Percentiles rank a stretch among this genome's conserved stretches.
phyloP scores from a whole-genome alignment of 2,888 invertebrate species.

The Acanthococcus lagerstroemiae region DNA sequence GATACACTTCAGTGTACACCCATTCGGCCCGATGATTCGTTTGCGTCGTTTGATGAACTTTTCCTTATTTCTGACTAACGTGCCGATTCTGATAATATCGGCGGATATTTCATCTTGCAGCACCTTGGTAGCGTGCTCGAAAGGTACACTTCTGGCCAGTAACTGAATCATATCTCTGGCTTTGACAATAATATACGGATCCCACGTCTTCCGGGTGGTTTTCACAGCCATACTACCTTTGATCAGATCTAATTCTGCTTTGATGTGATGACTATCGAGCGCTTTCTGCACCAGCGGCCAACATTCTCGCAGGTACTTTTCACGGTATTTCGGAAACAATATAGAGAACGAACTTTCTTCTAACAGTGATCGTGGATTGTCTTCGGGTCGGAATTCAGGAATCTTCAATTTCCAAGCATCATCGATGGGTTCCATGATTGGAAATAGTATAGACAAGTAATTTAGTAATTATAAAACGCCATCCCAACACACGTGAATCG shows the following conservation, averaged over 20 bases:
- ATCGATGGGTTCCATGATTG: no score
- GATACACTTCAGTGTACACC: slow-evolving; percentile 92
- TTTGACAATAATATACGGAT: slow-evolving; percentile 93
- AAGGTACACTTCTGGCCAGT: slow-evolving; percentile 89
- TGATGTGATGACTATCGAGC: slow-evolving; percentile 64
- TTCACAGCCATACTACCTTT: slow-evolving; percentile 90
- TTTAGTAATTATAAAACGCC: no score
- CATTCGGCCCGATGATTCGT: slow-evolving; percentile 90
- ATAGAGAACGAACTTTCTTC: slow-evolving; percentile 95
- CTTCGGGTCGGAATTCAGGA: slow-evolving; percentile 74
- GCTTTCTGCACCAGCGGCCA: slow-evolving; percentile 91
- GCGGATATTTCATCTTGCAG: slow-evolving; percentile 82
- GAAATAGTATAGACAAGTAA: no score
- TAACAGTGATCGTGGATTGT: slow-evolving; percentile 78
- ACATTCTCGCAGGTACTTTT: slow-evolving; percentile 86
- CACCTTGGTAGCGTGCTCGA: slow-evolving; percentile 82
- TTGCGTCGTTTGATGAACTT: slow-evolving; percentile 91
- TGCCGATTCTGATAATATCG: slow-evolving; percentile 94
- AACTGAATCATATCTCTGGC: slow-evolving; percentile 92
- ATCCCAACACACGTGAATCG: no score
- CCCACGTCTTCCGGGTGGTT: slow-evolving; percentile 96
- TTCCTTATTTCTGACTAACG: slow-evolving; percentile 77
- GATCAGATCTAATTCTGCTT: slow-evolving; percentile 80
- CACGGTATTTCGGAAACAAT: slow-evolving; percentile 92
- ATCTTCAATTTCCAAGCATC: slow-evolving; percentile 81